A percentile compares a stretch with the other conserved stretches of the same genome.
Evolutionary conservation across 2,113 vertebrate species (phyloP).

Genomic region (Cnemophilus loriae): DNA sequence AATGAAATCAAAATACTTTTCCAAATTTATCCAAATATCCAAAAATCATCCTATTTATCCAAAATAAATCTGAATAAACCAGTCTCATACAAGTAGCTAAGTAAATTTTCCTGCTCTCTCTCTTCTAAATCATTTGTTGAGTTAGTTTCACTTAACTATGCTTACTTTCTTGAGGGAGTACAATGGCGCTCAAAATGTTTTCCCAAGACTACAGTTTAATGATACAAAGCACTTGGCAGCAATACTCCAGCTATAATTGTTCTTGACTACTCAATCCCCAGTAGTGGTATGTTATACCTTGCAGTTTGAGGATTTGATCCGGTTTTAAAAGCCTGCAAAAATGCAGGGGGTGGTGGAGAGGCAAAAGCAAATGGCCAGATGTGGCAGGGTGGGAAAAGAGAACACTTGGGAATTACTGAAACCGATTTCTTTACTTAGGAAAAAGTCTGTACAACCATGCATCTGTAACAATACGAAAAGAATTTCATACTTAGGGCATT

Average conservation of each 20-base stretch:
- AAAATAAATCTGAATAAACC: background rate
- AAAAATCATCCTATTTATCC: background rate
- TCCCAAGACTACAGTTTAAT: constrained; percentile 38
- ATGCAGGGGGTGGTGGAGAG: background rate
- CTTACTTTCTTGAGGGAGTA: background rate
- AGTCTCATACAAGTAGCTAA: background rate
- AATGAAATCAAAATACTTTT: background rate
- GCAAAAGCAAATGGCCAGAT: constrained; percentile 24
- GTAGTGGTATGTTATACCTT: constrained; percentile 2
- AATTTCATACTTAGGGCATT: background rate
- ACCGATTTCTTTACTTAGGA: background rate
- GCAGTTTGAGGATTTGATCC: constrained; percentile 33
- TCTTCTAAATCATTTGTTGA: background rate
- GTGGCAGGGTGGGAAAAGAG: background rate
- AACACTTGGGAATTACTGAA: background rate
- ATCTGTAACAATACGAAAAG: background rate
- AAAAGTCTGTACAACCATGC: background rate
- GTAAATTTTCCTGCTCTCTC: background rate
- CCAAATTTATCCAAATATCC: background rate
- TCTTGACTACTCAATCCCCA: background rate
- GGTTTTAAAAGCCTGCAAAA: constrained; percentile 49
- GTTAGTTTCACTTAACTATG: background rate
- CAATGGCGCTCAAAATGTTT: constrained; percentile 45
- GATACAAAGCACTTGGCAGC: constrained; percentile 52
- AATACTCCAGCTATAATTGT: constrained; percentile 9